Base-by-base conservation (phyloP, 2,888 invertebrate species). In the Nudaria mundana region DNA sequence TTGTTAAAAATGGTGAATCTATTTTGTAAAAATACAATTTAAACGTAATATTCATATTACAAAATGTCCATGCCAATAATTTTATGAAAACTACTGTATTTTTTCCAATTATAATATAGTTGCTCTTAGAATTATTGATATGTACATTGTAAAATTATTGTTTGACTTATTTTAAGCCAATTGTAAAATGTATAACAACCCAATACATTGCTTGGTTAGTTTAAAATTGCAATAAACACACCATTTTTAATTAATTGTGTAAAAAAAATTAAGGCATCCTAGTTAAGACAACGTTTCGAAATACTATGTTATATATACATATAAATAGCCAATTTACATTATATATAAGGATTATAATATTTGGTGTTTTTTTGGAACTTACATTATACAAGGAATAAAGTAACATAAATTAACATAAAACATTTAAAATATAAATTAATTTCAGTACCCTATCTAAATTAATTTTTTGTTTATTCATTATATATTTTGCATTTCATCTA, bases 301-400 rank as follows among this genome's bases (percentile, higher is more conserved):
- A 48, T 48, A 48, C 40, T 48, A 54, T 54, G 37, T 40, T 48
- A 48, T 35, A 60, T 56, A 60, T 53, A 59, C 54, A 57, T 40
- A n/a, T n/a, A n/a, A n/a, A 50, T 48, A 56, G 54, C 58, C 53
- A 48, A 56, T 54, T 62, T 60, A 61, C 46, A 24, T 51, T 53
- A 53, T 52, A 60, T 50, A 44, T 52, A 58, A 58, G 62, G 59
- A 52, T 59, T 57, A 56, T 37, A 44, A 56, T 59, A 62, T 57
- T 64, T 64, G 62, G 61, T 61, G 61, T 61, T 61, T n/a, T n/a
- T n/a, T 56, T 58, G 78, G 81, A 81, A 76, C 83, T 79, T 81
- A 82, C 71, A 65, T 64, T n/a, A 63, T 60, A 60, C 44, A 46
- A 59, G 61, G 52, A 52, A 37, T 48, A 50, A 43, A 3, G n/a